Evolutionary conservation across 2,797 vertebrate species (phyloP).

Genomic region (Chelidonichthys spinosus): DNA sequence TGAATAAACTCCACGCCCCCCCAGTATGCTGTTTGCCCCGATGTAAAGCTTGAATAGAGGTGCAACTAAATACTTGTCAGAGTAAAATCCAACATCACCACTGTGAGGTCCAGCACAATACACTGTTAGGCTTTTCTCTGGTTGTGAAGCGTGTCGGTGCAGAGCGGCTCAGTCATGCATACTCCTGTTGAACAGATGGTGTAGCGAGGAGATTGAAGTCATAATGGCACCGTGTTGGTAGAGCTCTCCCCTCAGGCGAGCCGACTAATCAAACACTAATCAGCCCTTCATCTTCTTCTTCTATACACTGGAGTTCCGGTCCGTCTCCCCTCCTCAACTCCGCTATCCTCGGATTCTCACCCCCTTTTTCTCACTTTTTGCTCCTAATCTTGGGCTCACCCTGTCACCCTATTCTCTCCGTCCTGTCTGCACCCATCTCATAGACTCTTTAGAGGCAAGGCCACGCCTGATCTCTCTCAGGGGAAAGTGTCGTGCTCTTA

Average conservation of each 20-base stretch:
- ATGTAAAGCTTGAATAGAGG: slow-evolving; percentile 2
- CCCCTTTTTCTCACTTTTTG: slow-evolving; percentile 31
- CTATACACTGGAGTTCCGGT: slow-evolving; percentile 30
- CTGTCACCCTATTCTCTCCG: slow-evolving; percentile 33
- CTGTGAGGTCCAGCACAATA: neutral
- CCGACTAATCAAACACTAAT: slow-evolving; percentile 75
- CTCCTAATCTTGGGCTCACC: slow-evolving; percentile 53
- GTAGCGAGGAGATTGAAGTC: slow-evolving; percentile 35
- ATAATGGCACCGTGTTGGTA: slow-evolving; percentile 45
- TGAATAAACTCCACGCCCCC: slow-evolving; percentile 4
- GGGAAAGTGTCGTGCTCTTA: slow-evolving; percentile 64
- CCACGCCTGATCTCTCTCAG: slow-evolving; percentile 41
- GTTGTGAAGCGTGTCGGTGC: slow-evolving; percentile 31
- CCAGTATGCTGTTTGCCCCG: neutral
- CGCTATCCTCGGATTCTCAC: slow-evolving; percentile 25
- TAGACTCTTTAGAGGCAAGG: slow-evolving; percentile 32
- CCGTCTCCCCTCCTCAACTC: slow-evolving; percentile 24
- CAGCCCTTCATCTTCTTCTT: slow-evolving; percentile 51
- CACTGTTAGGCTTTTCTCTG: neutral
- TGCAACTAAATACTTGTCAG: neutral
- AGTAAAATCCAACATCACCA: neutral
- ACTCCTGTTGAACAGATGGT: slow-evolving; percentile 60
- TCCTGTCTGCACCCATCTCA: slow-evolving; percentile 42
- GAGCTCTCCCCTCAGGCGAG: slow-evolving; percentile 61
- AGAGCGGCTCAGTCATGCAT: slow-evolving; percentile 54